phyloP scores from a whole-genome alignment of 2,797 vertebrate genomes.

The Myotis daubentonii region DNA sequence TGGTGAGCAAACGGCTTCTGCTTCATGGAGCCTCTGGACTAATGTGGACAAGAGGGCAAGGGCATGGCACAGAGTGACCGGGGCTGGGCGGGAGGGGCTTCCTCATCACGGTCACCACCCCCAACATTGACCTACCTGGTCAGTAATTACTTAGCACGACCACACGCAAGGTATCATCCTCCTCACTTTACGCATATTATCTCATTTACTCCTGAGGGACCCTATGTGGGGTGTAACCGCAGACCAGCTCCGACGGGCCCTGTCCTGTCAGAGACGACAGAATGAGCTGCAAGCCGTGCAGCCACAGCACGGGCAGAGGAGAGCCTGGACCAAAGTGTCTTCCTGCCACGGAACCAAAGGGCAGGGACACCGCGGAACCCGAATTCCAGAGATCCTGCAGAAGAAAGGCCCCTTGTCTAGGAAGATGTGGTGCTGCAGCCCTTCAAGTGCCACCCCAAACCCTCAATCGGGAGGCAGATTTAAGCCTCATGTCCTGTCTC shows the following conservation, averaged over 20 bases:
- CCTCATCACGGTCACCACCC: accelerated
- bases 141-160: neutral
- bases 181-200: neutral
- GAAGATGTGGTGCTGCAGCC: neutral
- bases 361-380: no score
- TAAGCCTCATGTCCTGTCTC: neutral
- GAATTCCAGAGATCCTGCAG: neutral
- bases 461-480: neutral
- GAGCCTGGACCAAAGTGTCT: neutral
- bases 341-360: neutral
- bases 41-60: accelerated
- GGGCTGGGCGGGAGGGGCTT: neutral
- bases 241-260: neutral
- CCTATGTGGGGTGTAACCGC: neutral
- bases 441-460: neutral
- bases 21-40: neutral
- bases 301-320: no score
- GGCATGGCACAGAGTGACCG: neutral
- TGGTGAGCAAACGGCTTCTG: neutral
- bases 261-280: neutral
- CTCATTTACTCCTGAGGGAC: neutral
- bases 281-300: neutral
- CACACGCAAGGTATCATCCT: no score
- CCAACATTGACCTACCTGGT: neutral
- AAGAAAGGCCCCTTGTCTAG: neutral